Evolutionary conservation across 2,797 vertebrate genomes (phyloP).

Genomic region (Cyclura pinguis): DNA sequence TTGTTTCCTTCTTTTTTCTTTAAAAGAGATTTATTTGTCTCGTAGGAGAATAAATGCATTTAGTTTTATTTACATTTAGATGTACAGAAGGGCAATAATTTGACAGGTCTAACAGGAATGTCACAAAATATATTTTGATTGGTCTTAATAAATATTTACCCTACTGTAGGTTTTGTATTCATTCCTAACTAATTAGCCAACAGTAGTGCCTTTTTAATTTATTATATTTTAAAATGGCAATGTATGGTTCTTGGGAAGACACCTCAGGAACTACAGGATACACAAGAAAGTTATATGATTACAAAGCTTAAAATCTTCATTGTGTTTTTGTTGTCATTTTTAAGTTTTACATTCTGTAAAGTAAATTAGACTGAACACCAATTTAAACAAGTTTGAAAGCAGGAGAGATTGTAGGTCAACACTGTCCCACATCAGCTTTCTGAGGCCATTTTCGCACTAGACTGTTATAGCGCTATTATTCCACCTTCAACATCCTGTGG

Average conservation of each 20-base stretch:
- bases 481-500: no score
- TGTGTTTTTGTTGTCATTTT: not conserved
- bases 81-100: not conserved
- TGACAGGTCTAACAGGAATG: not conserved
- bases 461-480: no score
- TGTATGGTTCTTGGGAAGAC: not conserved
- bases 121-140: not conserved
- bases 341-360: conserved; percentile 32
- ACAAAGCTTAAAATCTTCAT: not conserved
- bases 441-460: no score
- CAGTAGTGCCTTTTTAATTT: not conserved
- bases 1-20: conserved; percentile 21
- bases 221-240: not conserved
- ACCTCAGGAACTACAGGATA: not conserved
- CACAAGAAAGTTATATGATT: not conserved
- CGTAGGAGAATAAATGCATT: conserved; percentile 6
- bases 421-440: not conserved
- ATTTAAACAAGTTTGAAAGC: not conserved
- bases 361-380: not conserved
- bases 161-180: not conserved
- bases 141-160: not conserved
- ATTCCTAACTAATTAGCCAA: not conserved
- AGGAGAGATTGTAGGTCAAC: not conserved
- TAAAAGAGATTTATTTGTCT: conserved; percentile 40
- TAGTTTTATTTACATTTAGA: not conserved